phyloP scores from a whole-genome alignment of 2,888 invertebrate genomes.

The Barypeithes pellucidus region DNA sequence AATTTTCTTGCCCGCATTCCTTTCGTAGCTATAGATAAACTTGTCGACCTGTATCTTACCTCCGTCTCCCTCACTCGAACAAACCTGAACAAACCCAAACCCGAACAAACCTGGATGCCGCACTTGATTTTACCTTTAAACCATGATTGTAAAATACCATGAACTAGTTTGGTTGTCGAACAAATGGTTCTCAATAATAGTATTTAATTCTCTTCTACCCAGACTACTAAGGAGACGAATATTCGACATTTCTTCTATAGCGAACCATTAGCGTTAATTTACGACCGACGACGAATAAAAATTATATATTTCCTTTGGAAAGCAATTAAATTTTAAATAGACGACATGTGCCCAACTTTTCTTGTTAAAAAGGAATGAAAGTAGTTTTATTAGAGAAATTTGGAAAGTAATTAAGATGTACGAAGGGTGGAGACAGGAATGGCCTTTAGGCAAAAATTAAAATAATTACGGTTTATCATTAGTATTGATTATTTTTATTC shows the following conservation, averaged over 20 bases:
- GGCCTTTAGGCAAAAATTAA: background rate
- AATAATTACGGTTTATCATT: background rate
- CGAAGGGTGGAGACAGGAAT: background rate
- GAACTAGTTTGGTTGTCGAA: too few relatives aligned
- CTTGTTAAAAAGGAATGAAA: slow-evolving; percentile 22
- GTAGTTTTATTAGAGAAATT: background rate
- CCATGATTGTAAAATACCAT: too few relatives aligned
- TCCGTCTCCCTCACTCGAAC: too few relatives aligned
- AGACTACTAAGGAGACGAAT: background rate
- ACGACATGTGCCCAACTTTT: slow-evolving; percentile 38
- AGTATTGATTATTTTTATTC: background rate
- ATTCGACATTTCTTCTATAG: slow-evolving; percentile 26
- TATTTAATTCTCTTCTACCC: too few relatives aligned
- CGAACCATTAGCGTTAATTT: slow-evolving; percentile 29
- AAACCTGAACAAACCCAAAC: too few relatives aligned
- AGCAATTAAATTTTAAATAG: slow-evolving; percentile 40
- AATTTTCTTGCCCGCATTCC: too few relatives aligned
- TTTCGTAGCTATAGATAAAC: too few relatives aligned
- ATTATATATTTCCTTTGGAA: slow-evolving; percentile 34
- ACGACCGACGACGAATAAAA: slow-evolving; percentile 17
- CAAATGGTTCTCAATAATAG: too few relatives aligned
- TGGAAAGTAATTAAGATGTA: background rate
- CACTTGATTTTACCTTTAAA: too few relatives aligned
- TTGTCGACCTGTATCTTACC: too few relatives aligned
- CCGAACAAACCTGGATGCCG: too few relatives aligned